A percentile compares a stretch with the other conserved stretches of the same genome.
phyloP scores from a whole-genome alignment of 1,140 invertebrate species.

The Drosophila arawakana region DNA sequence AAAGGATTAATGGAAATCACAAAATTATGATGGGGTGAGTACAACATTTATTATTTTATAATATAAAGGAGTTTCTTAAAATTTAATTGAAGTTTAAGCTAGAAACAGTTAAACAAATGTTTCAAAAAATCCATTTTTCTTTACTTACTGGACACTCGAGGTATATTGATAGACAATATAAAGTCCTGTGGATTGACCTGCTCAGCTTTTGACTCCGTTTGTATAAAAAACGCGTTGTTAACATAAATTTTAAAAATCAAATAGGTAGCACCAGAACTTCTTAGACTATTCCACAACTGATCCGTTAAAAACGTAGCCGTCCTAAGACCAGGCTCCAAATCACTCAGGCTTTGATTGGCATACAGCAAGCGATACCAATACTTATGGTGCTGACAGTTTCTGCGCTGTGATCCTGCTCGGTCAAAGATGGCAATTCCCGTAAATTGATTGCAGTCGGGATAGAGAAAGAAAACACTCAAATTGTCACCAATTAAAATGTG shows the following conservation, averaged over 20 bases:
- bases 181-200: constrained; percentile 33
- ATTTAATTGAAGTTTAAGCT: too few species aligned
- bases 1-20: too few species aligned
- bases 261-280: background rate
- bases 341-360: constrained; percentile 30
- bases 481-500: constrained; percentile 20
- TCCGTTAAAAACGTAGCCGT: constrained; percentile 41
- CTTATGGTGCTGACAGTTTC: constrained; percentile 23
- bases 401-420: background rate
- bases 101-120: too few species aligned
- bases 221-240: constrained; percentile 50
- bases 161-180: constrained; percentile 51
- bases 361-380: constrained; percentile 54
- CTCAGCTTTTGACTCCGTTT: background rate
- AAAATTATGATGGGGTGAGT: too few species aligned
- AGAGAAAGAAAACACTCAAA: constrained; percentile 49
- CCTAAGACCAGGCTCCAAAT: constrained; percentile 30
- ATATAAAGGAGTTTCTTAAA: too few species aligned
- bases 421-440: constrained; percentile 54
- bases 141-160: constrained; percentile 31
- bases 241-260: constrained; percentile 60
- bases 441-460: constrained; percentile 35
- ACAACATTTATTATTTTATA: too few species aligned
- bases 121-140: too few species aligned
- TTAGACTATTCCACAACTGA: constrained; percentile 16